Evolutionary conservation across 2,888 invertebrate genomes (phyloP).

Genomic region (Sesia bembeciformis): DNA sequence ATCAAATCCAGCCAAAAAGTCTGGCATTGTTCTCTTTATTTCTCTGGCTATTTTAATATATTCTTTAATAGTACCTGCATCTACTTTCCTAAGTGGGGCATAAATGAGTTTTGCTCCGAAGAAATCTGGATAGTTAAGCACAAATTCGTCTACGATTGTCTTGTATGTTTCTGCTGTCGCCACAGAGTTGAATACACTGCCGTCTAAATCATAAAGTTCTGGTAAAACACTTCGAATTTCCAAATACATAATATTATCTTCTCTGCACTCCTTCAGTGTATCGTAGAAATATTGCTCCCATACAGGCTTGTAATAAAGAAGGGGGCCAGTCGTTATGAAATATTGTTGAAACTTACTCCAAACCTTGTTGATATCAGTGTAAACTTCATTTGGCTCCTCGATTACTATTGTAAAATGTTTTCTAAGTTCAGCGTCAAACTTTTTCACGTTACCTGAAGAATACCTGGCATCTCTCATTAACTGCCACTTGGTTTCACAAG

Average conservation of each 20-base stretch:
- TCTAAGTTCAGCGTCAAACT: constrained; percentile 70
- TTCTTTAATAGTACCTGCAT: constrained; percentile 40
- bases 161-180: constrained; percentile 75
- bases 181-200: constrained; percentile 63
- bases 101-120: constrained; percentile 81
- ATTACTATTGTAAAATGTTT: constrained; percentile 72
- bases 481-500: constrained; percentile 56
- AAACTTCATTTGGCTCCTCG: constrained; percentile 53
- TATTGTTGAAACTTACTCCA: constrained; percentile 76
- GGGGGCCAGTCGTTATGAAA: constrained; percentile 63
- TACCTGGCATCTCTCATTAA: constrained; percentile 61
- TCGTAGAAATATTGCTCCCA: constrained; percentile 80
- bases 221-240: constrained; percentile 80
- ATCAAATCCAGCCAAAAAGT: constrained; percentile 86
- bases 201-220: constrained; percentile 78
- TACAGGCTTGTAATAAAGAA: constrained; percentile 77
- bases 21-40: constrained; percentile 72
- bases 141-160: constrained; percentile 71
- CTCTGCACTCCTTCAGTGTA: constrained; percentile 75
- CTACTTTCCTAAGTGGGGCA: constrained; percentile 73
- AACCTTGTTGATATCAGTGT: constrained; percentile 71
- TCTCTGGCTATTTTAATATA: constrained; percentile 58
- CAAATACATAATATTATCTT: constrained; percentile 81
- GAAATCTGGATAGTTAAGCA: constrained; percentile 76
- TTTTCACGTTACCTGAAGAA: constrained; percentile 49